Evolutionary conservation across 2,888 invertebrate genomes (phyloP).

Genomic region (Ophion ventricosus): DNA sequence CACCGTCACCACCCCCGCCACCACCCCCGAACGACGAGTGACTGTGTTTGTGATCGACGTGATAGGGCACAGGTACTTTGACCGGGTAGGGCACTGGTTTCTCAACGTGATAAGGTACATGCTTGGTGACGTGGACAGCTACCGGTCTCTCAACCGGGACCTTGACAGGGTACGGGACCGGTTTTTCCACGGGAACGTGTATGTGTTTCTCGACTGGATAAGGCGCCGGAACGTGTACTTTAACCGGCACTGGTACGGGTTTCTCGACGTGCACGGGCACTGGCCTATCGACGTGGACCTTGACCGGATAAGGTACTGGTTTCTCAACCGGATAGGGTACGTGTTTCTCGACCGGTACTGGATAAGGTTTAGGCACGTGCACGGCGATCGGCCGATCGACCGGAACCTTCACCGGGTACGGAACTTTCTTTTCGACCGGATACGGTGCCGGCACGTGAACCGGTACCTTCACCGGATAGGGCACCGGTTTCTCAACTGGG

Average conservation of each 20-base stretch:
- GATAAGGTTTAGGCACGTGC: slow-evolving; percentile 87
- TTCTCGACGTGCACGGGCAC: slow-evolving; percentile 91
- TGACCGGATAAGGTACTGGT: slow-evolving; percentile 77
- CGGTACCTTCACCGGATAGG: slow-evolving; percentile 88
- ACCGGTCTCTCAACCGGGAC: slow-evolving; percentile 84
- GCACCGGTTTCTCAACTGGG: slow-evolving; percentile 86
- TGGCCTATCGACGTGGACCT: slow-evolving; percentile 85
- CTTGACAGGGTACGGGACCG: slow-evolving; percentile 87
- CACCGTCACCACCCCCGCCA: slow-evolving; percentile 62
- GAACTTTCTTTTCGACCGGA: slow-evolving; percentile 90
- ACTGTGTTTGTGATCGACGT: slow-evolving; percentile 83
- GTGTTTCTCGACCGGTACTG: slow-evolving; percentile 89
- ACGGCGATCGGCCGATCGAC: slow-evolving; percentile 89
- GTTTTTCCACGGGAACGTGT: slow-evolving; percentile 84
- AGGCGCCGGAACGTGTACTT: slow-evolving; percentile 81
- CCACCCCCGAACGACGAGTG: slow-evolving; percentile 55
- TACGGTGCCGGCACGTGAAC: slow-evolving; percentile 90
- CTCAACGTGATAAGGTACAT: slow-evolving; percentile 77
- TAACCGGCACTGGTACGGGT: slow-evolving; percentile 90
- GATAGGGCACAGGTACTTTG: slow-evolving; percentile 89
- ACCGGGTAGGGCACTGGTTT: slow-evolving; percentile 88
- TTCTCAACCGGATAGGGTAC: slow-evolving; percentile 87
- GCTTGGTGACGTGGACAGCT: slow-evolving; percentile 79
- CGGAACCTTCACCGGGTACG: slow-evolving; percentile 89
- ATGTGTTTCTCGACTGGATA: slow-evolving; percentile 79